Conservation (phyloP, 2,888 invertebrate species). For the Nomada ruficornis region DNA sequence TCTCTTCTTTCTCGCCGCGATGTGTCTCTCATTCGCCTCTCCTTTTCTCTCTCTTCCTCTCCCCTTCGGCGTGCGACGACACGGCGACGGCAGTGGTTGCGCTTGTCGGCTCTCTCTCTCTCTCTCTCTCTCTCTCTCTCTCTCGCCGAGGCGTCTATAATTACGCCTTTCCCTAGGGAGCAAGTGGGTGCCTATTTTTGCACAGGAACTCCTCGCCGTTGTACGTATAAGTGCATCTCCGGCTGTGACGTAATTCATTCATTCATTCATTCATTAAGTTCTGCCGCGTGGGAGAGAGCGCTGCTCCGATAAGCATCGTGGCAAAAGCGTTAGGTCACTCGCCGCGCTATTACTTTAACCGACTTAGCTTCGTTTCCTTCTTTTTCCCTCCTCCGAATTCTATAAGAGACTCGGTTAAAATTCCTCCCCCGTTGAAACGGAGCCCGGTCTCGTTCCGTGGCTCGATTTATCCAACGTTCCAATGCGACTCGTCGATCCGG, state of each 20-base stretch:
- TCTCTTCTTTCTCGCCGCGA: conserved; percentile 18
- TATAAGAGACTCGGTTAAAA: too few species aligned
- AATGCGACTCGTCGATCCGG: too few species aligned
- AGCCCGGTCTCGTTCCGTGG: too few species aligned
- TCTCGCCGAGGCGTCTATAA: conserved; percentile 49
- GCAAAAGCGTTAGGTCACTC: conserved; percentile 62
- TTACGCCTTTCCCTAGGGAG: conserved; percentile 61
- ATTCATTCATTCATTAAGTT: conserved; percentile 77
- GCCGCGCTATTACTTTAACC: conserved; percentile 45
- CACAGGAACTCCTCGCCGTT: conserved; percentile 40
- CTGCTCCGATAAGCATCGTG: conserved; percentile 69
- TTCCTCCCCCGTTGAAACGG: too few species aligned
- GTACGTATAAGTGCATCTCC: conserved; percentile 70
- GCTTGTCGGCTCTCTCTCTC: neutral
- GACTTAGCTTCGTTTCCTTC: neutral
- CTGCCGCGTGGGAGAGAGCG: conserved; percentile 74
- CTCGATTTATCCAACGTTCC: too few species aligned
- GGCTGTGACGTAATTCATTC: conserved; percentile 82
- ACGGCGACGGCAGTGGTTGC: neutral
- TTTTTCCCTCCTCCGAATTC: too few species aligned
- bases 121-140: neutral
- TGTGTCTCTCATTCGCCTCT: neutral
- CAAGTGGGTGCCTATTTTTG: conserved; percentile 71
- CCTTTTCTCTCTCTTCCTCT: neutral
- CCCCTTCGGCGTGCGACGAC: too few species aligned